Conservation (phyloP, 2,888 invertebrate species). For the Aricia artaxerxes region DNA sequence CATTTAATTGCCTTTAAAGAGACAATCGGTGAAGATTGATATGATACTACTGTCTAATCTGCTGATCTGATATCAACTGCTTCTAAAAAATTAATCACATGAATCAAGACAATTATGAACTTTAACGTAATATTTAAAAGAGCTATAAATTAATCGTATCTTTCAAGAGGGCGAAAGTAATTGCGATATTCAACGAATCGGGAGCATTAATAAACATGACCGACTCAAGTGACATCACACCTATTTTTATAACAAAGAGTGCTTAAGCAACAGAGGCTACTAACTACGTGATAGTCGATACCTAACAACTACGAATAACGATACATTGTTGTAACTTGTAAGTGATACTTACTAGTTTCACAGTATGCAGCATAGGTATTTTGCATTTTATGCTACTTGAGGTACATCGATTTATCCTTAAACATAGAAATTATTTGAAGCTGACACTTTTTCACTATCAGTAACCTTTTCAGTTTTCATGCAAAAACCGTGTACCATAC, state of each 20-base stretch:
- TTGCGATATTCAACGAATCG: constrained; percentile 37
- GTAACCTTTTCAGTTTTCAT: too few relatives aligned
- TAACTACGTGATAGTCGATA: constrained; percentile 10
- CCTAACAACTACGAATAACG: neutral
- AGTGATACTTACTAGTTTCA: neutral
- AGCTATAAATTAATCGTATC: constrained; percentile 21
- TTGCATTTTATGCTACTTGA: neutral
- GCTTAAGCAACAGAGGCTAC: constrained; percentile 25
- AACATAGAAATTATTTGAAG: neutral
- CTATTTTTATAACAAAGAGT: constrained; percentile 36
- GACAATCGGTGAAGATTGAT: too few relatives aligned
- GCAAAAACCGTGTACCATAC: too few relatives aligned
- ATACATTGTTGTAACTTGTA: neutral
- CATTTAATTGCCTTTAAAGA: too few relatives aligned
- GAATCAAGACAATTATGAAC: neutral
- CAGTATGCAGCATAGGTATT: neutral
- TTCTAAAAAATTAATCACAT: neutral
- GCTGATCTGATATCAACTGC: too few relatives aligned
- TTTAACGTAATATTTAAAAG: neutral
- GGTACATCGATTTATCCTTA: neutral
- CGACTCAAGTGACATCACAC: constrained; percentile 53
- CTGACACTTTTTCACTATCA: too few relatives aligned
- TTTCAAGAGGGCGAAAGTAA: constrained; percentile 24
- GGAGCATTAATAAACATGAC: constrained; percentile 48
- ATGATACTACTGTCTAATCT: too few relatives aligned